These are phyloP conservation scores for Protonemura montana DNA, from an alignment of 2,888 invertebrate species.

Conservation along the genomic window DNA sequence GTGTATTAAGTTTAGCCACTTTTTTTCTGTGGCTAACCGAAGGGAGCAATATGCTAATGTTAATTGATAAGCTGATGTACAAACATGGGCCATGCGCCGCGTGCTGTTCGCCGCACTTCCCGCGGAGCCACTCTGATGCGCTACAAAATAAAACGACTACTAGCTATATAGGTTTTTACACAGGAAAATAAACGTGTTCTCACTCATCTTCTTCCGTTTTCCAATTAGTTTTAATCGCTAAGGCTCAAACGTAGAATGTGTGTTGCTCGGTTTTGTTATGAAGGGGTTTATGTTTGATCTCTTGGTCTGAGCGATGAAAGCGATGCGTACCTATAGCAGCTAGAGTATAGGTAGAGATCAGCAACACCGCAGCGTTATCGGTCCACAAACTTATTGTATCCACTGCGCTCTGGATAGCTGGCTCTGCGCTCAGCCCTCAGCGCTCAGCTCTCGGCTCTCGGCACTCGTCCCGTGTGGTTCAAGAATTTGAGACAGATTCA, in stretches of 20 bases:
- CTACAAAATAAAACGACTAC: not conserved
- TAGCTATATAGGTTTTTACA: not conserved
- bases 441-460: not conserved
- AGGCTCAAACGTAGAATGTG: slow-evolving; percentile 7
- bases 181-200: not conserved
- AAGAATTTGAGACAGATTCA: slow-evolving; percentile 12
- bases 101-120: not conserved
- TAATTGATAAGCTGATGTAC: not conserved
- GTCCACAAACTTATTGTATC: not conserved
- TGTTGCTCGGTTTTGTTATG: not conserved
- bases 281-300: slow-evolving; percentile 12
- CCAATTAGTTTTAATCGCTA: slow-evolving; percentile 4
- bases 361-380: not conserved
- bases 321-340: not conserved
- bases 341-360: not conserved
- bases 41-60: not conserved
- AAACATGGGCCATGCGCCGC: not conserved
- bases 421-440: too few relatives aligned
- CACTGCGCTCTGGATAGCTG: too few relatives aligned
- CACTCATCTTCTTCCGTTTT: not conserved
- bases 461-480: slow-evolving; percentile 2
- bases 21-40: not conserved
- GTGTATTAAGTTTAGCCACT: not conserved
- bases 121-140: not conserved
- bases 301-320: not conserved